phyloP scores from a whole-genome alignment of 2,888 invertebrate genomes.

The Adelognathus sp. region DNA sequence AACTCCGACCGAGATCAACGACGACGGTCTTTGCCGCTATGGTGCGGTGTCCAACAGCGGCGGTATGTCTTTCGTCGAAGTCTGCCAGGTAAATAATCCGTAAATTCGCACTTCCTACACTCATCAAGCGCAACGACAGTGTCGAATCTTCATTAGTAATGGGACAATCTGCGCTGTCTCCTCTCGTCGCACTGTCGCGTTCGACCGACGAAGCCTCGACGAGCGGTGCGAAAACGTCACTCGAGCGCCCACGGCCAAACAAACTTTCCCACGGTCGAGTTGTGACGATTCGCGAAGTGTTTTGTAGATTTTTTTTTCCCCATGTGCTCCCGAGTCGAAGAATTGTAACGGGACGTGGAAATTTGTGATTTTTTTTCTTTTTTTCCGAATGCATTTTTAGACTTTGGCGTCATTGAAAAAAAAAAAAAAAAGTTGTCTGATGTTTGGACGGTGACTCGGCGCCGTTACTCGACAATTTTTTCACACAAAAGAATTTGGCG shows the following conservation, averaged over 20 bases:
- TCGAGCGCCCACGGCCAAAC: conserved; percentile 13
- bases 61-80: conserved; percentile 78
- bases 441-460: conserved; percentile 14
- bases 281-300: not conserved
- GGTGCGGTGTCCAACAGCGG: conserved; percentile 73
- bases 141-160: too few species aligned
- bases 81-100: conserved; percentile 75
- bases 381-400: not conserved
- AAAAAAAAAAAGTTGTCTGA: not conserved
- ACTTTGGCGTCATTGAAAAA: not conserved
- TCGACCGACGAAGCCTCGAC: not conserved
- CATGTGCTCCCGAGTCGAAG: not conserved
- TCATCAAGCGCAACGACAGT: not conserved
- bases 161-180: too few species aligned
- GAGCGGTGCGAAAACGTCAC: not conserved
- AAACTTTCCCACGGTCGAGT: conserved; percentile 51
- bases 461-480: not conserved
- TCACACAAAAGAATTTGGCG: not conserved
- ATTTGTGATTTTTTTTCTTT: not conserved
- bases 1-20: conserved; percentile 67
- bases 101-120: not conserved
- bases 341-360: not conserved
- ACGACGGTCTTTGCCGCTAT: conserved; percentile 77
- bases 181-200: too few species aligned
- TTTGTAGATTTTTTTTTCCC: not conserved